These are phyloP conservation scores for Melanocharis versteri DNA, from an alignment of 2,113 vertebrate genomes.

Conservation along the genomic window DNA sequence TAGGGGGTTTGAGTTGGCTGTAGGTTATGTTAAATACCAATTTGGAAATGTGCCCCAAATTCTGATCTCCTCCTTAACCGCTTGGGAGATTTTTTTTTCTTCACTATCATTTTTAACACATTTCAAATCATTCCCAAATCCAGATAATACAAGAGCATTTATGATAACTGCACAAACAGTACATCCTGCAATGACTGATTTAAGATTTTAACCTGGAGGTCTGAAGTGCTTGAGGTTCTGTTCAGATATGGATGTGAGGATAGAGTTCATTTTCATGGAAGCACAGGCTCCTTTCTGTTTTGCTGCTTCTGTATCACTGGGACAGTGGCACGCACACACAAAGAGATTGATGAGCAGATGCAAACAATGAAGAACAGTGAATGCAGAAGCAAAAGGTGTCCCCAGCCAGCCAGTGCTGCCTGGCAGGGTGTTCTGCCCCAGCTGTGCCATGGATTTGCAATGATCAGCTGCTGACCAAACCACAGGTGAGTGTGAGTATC, in stretches of 20 bases:
- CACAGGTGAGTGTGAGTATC: no score
- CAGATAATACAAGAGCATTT: neutral
- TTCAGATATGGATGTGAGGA: slow-evolving; percentile 54
- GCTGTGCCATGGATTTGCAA: slow-evolving; percentile 69
- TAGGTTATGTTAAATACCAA: neutral
- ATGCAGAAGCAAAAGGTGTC: slow-evolving; percentile 72
- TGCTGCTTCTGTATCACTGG: slow-evolving; percentile 62
- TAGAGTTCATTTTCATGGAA: slow-evolving; percentile 64
- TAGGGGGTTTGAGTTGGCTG: neutral
- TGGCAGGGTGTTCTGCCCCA: slow-evolving; percentile 69
- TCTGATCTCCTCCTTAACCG: neutral
- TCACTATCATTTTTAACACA: neutral
- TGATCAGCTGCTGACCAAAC: slow-evolving; percentile 71
- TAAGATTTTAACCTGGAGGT: neutral
- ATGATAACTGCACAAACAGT: neutral
- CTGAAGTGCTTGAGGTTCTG: slow-evolving; percentile 28
- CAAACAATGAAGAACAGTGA: slow-evolving; percentile 70
- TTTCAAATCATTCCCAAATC: neutral
- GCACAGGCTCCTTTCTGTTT: slow-evolving; percentile 51
- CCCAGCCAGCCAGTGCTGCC: slow-evolving; percentile 55
- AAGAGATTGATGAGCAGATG: slow-evolving; percentile 67
- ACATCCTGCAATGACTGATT: neutral
- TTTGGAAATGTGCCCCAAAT: neutral
- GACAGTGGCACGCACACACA: slow-evolving; percentile 71
- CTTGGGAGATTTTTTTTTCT: neutral